Evolutionary conservation across 2,888 invertebrate genomes (phyloP).

Genomic region (Craniophora ligustri): DNA sequence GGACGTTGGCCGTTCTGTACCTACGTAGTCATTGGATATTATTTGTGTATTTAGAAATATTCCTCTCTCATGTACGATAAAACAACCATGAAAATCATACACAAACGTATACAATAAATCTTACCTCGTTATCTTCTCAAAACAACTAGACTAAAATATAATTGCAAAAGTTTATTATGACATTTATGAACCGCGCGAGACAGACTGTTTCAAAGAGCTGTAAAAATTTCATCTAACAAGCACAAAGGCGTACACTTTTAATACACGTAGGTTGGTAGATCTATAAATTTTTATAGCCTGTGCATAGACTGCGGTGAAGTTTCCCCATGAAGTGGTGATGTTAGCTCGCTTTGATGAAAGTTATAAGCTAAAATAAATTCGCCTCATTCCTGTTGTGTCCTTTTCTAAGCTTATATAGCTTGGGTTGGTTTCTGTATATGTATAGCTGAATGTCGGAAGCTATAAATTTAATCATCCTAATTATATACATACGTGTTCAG

Average conservation of each 20-base stretch:
- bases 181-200: conserved; percentile 43
- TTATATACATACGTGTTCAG: too few species aligned
- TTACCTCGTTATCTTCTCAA: conserved; percentile 12
- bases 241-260: conserved; percentile 31
- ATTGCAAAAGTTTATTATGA: conserved; percentile 32
- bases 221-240: conserved; percentile 39
- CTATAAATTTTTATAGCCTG: conserved; percentile 1
- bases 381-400: too few species aligned
- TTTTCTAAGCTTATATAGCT: too few species aligned
- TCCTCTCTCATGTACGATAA: too few species aligned
- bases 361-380: background rate
- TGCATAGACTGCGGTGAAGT: background rate
- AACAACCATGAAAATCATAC: background rate
- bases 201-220: conserved; percentile 31
- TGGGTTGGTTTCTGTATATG: too few species aligned
- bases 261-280: conserved; percentile 16
- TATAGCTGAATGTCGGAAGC: too few species aligned
- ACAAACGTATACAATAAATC: conserved; percentile 4
- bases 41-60: too few species aligned
- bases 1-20: too few species aligned
- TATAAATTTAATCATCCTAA: too few species aligned
- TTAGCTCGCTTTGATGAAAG: too few species aligned
- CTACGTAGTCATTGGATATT: too few species aligned
- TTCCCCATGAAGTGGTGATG: conserved; percentile 20
- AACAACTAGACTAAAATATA: conserved; percentile 38